Conservation (phyloP, 2,113 vertebrate genomes). For the Mus musculus region DNA sequence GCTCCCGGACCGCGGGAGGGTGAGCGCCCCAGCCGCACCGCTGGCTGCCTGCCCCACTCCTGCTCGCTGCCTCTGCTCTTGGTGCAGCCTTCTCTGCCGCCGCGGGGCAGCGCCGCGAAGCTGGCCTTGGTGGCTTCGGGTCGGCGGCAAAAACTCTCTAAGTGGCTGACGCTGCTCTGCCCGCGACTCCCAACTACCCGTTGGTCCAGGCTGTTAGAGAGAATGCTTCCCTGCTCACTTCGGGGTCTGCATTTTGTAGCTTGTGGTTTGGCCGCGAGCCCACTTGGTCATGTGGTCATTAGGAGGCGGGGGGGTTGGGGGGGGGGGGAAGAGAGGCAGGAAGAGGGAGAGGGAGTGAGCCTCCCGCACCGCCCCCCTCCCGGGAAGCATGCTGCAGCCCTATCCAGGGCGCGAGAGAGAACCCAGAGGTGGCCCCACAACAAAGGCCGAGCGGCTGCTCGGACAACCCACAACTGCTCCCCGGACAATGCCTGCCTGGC, state of each 20-base stretch:
- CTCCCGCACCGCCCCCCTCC: conserved; percentile 70
- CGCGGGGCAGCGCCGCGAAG: not conserved
- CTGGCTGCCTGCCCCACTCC: not conserved
- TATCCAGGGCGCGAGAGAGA: conserved; percentile 56
- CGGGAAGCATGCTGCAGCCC: conserved; percentile 47
- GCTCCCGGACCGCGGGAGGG: not conserved
- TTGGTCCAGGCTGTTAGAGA: conserved; percentile 54
- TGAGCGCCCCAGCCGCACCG: not conserved
- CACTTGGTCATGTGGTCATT: conserved; percentile 93
- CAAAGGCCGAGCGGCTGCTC: conserved; percentile 57
- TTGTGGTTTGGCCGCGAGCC: conserved; percentile 88
- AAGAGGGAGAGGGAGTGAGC: conserved; percentile 86
- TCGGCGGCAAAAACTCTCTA: not conserved
- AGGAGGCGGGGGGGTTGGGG: conserved; percentile 86
- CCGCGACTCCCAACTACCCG: not conserved
- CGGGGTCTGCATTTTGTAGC: conserved; percentile 87
- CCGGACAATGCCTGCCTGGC: conserved; percentile 77
- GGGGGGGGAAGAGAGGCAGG: conserved; percentile 68
- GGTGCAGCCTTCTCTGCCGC: conserved; percentile 5
- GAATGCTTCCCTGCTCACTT: conserved; percentile 77
- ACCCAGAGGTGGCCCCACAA: conserved; percentile 76
- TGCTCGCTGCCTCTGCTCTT: not conserved
- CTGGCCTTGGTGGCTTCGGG: not conserved
- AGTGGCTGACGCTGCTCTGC: not conserved
- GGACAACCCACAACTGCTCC: conserved; percentile 51